Conservation (phyloP, 2,797 vertebrate species). For the Cossypha caffra region DNA sequence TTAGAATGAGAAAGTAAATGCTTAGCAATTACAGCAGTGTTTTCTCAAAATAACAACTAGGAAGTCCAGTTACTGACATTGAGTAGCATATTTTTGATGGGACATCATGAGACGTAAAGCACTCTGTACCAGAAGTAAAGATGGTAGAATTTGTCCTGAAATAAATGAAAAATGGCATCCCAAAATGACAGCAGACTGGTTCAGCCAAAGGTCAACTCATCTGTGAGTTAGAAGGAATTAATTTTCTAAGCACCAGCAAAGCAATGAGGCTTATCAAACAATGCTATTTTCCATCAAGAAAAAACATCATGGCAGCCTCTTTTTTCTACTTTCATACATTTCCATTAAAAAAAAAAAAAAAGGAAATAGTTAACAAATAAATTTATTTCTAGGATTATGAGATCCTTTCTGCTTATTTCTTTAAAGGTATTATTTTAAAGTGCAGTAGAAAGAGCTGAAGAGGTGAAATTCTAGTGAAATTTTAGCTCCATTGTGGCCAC, state of each 20-base stretch:
- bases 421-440: not conserved
- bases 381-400: not conserved
- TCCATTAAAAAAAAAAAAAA: not conserved
- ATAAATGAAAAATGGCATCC: slow-evolving; percentile 12
- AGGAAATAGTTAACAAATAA: not conserved
- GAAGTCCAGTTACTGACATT: not conserved
- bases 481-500: not conserved
- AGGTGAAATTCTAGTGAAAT: not conserved
- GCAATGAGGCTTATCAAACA: slow-evolving; percentile 52
- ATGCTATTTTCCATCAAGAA: slow-evolving; percentile 8
- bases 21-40: slow-evolving; percentile 15
- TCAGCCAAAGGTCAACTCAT: slow-evolving; percentile 62
- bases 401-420: not conserved
- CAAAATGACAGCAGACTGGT: slow-evolving; percentile 26
- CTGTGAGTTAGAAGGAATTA: slow-evolving; percentile 45
- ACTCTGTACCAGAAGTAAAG: not conserved
- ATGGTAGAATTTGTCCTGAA: slow-evolving; percentile 14
- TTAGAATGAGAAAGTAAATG: slow-evolving; percentile 58
- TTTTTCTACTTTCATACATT: not conserved
- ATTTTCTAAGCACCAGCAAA: slow-evolving; percentile 48
- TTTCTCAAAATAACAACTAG: slow-evolving; percentile 13
- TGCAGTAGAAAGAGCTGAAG: not conserved
- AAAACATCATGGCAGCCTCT: slow-evolving; percentile 21
- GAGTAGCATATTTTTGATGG: not conserved
- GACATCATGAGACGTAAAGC: not conserved